Conservation (phyloP, 2,113 vertebrate species). For the Prionailurus viverrinus region DNA sequence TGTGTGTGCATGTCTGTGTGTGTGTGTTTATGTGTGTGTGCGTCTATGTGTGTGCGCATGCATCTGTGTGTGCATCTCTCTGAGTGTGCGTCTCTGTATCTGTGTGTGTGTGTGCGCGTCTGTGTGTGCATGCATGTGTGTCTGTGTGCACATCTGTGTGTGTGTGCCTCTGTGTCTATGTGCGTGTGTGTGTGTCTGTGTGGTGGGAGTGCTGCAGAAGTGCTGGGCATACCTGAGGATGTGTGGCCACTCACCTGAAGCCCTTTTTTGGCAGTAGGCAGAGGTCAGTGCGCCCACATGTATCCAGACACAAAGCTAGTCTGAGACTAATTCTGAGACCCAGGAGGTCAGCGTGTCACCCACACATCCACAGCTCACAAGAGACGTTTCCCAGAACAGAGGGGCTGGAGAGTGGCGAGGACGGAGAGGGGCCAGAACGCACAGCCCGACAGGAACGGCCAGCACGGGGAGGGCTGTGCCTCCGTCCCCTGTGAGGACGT, state of each 20-base stretch:
- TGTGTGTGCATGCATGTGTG: neutral
- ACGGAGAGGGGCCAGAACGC: too few species aligned
- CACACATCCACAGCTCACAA: neutral
- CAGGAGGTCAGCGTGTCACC: neutral
- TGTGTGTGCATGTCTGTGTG: too few species aligned
- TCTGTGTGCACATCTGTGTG: too few species aligned
- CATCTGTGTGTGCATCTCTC: too few species aligned
- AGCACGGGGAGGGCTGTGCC: neutral
- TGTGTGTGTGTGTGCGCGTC: too few species aligned
- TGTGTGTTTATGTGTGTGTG: neutral
- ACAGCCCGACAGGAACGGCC: accelerated
- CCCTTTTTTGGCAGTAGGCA: neutral
- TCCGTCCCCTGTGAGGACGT: neutral
- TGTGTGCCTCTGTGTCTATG: too few species aligned
- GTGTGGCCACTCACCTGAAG: neutral
- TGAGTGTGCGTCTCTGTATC: too few species aligned
- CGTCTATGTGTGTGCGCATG: neutral
- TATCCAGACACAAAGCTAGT: neutral
- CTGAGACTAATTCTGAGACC: neutral
- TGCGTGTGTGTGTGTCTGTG: neutral
- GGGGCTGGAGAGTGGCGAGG: accelerated
- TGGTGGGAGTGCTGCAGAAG: accelerated
- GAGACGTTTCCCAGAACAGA: neutral
- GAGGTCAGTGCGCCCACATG: neutral
- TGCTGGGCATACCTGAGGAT: neutral